These are phyloP conservation scores for Eleginops maclovinus DNA, from an alignment of 2,113 vertebrate genomes.

Conservation along the genomic window DNA sequence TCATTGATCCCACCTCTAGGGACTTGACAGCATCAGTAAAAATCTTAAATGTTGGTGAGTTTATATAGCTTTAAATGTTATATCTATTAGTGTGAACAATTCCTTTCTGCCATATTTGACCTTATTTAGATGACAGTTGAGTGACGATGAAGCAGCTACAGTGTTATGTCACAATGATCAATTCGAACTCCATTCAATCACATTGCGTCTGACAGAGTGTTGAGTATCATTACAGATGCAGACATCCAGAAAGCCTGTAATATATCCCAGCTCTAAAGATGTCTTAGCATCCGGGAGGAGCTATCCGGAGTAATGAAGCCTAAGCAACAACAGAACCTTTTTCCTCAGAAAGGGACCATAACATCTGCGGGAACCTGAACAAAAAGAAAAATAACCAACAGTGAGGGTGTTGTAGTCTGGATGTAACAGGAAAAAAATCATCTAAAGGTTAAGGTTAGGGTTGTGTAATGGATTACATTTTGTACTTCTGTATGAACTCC, in stretches of 20 bases:
- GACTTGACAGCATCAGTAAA: too few relatives aligned
- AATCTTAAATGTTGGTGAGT: too few relatives aligned
- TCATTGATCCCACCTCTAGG: too few relatives aligned
- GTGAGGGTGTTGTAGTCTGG: background rate
- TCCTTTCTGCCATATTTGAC: too few relatives aligned
- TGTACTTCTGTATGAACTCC: background rate
- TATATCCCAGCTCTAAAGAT: constrained; percentile 21
- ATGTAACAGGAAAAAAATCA: background rate
- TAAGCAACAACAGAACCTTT: constrained; percentile 59
- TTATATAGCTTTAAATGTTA: too few relatives aligned
- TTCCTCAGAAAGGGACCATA: constrained; percentile 38
- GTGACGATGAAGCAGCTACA: too few relatives aligned
- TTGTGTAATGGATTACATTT: too few relatives aligned
- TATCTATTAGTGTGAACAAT: too few relatives aligned
- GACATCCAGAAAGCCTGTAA: constrained; percentile 10
- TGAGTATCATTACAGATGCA: background rate
- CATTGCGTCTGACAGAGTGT: background rate
- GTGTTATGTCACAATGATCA: too few relatives aligned
- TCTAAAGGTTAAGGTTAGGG: too few relatives aligned
- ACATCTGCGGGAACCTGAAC: constrained; percentile 48
- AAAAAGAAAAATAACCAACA: constrained; percentile 26
- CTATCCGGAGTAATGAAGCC: constrained; percentile 50
- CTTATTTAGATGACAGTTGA: too few relatives aligned
- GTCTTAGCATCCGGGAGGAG: constrained; percentile 38
- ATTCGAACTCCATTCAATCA: too few relatives aligned